Evolutionary conservation across 2,888 invertebrate genomes (phyloP).

Genomic region (Stenichneumon culpator): DNA sequence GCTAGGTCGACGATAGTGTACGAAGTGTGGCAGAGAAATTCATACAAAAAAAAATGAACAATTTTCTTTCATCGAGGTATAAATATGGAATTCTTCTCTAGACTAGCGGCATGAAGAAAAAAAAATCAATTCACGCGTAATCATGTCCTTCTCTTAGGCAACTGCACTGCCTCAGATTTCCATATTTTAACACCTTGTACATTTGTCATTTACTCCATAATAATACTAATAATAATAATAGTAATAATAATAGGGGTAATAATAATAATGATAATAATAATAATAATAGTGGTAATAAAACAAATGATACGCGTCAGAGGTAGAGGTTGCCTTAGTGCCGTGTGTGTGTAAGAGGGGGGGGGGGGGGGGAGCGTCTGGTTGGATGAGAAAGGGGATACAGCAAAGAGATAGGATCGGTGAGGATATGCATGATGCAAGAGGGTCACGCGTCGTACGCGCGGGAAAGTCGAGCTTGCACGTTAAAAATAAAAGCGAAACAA

Average conservation of each 20-base stretch:
- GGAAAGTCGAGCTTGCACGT: conserved; percentile 43
- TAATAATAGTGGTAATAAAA: conserved; percentile 31
- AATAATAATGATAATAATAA: conserved; percentile 40
- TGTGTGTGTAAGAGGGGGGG: no score
- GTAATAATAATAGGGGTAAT: conserved; percentile 21
- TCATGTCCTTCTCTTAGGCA: not conserved
- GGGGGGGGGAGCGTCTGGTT: not conserved
- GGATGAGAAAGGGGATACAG: conserved; percentile 33
- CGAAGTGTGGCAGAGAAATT: conserved; percentile 16
- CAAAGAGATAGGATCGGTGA: conserved; percentile 14
- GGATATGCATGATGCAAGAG: conserved; percentile 23
- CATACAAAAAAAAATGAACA: conserved; percentile 19
- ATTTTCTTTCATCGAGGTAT: not conserved
- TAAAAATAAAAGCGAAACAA: conserved; percentile 6
- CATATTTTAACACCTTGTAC: not conserved
- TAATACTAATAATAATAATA: no score
- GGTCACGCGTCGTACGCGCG: conserved; percentile 1
- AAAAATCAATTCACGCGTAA: conserved; percentile 5
- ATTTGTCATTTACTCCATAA: conserved; percentile 27
- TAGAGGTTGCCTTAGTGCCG: not conserved
- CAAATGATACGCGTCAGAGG: conserved; percentile 13
- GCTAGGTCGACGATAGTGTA: not conserved
- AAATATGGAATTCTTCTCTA: conserved; percentile 24
- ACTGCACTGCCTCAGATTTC: not conserved
- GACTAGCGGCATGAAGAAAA: not conserved